Conservation (phyloP, 2,113 vertebrate genomes). For the Ranitomeya imitator region DNA sequence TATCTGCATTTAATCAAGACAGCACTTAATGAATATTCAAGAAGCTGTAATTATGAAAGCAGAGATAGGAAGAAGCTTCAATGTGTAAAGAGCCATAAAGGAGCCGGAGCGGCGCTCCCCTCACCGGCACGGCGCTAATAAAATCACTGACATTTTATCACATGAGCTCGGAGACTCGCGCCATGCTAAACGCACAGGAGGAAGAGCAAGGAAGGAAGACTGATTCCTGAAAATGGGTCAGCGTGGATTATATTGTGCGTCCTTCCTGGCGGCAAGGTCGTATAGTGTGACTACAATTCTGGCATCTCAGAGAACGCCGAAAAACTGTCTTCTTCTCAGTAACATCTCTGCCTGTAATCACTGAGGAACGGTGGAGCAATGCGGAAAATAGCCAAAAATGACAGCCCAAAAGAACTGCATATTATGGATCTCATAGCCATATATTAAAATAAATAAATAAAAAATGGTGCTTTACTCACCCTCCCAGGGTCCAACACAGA, state of each 20-base stretch:
- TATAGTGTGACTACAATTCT: neutral
- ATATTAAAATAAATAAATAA: too few species aligned
- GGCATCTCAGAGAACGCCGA: neutral
- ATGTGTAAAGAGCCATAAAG: conserved; percentile 29
- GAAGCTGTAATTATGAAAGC: conserved; percentile 46
- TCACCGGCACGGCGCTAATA: neutral
- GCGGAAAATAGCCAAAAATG: too few species aligned
- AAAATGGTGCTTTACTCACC: too few species aligned
- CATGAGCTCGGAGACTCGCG: conserved; percentile 12
- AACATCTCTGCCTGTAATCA: neutral
- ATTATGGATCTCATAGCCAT: too few species aligned
- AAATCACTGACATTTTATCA: conserved; percentile 37
- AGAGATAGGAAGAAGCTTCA: conserved; percentile 31
- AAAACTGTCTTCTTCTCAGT: conserved; percentile 11
- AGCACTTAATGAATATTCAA: conserved; percentile 56
- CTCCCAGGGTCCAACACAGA: too few species aligned
- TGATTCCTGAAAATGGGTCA: conserved; percentile 45
- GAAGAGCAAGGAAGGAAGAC: conserved; percentile 18
- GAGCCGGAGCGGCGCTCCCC: neutral
- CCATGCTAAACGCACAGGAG: neutral
- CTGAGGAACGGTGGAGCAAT: neutral
- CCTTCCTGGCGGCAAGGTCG: conserved; percentile 51
- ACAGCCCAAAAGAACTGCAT: too few species aligned
- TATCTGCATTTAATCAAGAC: conserved; percentile 56
- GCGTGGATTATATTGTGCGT: conserved; percentile 17